Evolutionary conservation across 2,888 invertebrate species (phyloP), one percentile per base, ranked within the genome.

Genomic region (Megalurothrips usitatus): DNA sequence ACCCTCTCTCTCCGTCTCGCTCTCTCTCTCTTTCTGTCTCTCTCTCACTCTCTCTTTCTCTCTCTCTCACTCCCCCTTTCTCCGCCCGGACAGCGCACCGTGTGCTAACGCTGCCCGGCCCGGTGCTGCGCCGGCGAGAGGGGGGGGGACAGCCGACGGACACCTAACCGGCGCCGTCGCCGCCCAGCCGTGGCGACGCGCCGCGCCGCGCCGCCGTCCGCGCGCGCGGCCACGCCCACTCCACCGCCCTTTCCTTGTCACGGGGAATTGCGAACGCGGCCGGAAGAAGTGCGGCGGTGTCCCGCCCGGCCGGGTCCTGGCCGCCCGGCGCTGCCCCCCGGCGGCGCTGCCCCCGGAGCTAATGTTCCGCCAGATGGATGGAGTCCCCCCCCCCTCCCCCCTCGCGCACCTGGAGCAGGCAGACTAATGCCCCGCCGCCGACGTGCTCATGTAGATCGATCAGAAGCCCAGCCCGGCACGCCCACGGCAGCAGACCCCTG

Each of bases 211-310:
- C 34, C 6, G 34, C 34, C 34, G 34, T 2, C 34, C 34, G 6
- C 34, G 34, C 34, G 3, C 34, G 34, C 34, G 79, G 78, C 47
- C 75, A 79, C 81, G 79, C 78, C 75, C 75, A 58, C 79, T 82
- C 79, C 68, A 75, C 68, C 68, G 68, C 68, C 68, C 68, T 26
- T 75, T 75, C 68, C 68, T 75, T 75, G 68, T 75, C 68, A 26
- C 68, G 23, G 23, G 68, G 68, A 75, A 75, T 75, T 75, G 68
- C 68, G 68, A 26, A 75, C 68, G 68, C 68, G 68, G 26, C 68
- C 68, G 68, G 68, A 75, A 75, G 68, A 75, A 75, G 23, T 23
- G 23, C 68, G 23, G 26, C 23, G 63, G 63, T 11, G 68, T 11
- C 68, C 68, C 26, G 68, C 68, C 68, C 26, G 23, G 68, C 68